phyloP scores from a whole-genome alignment of 2,888 invertebrate genomes.

The Mythimna ferrago region DNA sequence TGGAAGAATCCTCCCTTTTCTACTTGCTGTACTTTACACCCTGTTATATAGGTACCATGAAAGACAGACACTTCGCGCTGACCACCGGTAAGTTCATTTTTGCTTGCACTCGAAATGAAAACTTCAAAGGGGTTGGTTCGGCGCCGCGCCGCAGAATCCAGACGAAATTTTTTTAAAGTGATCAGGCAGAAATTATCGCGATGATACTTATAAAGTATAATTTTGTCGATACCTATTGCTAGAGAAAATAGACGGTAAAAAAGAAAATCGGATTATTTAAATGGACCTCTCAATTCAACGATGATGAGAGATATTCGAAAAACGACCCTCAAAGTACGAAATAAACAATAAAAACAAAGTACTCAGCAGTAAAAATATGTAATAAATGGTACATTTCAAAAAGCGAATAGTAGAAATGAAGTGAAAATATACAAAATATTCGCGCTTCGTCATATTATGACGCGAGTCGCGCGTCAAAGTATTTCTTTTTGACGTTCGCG shows the following conservation, averaged over 20 bases:
- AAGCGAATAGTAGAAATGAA: constrained; percentile 38
- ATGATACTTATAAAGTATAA: too few relatives aligned
- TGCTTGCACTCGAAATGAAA: too few relatives aligned
- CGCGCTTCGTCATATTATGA: constrained; percentile 46
- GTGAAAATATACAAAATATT: constrained; percentile 62
- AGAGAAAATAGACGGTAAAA: background rate
- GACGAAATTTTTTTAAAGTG: too few relatives aligned
- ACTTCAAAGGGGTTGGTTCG: too few relatives aligned
- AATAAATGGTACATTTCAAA: constrained; percentile 25
- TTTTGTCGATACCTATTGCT: too few relatives aligned
- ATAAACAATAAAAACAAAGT: constrained; percentile 35
- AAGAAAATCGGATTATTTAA: background rate
- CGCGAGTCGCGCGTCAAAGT: constrained; percentile 63
- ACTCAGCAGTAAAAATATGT: constrained; percentile 25
- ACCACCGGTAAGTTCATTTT: too few relatives aligned
- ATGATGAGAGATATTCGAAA: constrained; percentile 5
- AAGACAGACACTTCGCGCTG: too few relatives aligned
- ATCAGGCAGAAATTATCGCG: too few relatives aligned
- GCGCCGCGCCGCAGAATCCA: too few relatives aligned
- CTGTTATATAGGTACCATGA: too few relatives aligned
- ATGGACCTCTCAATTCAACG: background rate
- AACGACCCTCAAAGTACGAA: background rate
- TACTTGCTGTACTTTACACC: too few relatives aligned
- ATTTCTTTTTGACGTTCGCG: constrained; percentile 63
- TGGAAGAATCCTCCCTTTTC: too few relatives aligned